Conservation (phyloP, 2,113 vertebrate genomes). For the Charina bottae region DNA sequence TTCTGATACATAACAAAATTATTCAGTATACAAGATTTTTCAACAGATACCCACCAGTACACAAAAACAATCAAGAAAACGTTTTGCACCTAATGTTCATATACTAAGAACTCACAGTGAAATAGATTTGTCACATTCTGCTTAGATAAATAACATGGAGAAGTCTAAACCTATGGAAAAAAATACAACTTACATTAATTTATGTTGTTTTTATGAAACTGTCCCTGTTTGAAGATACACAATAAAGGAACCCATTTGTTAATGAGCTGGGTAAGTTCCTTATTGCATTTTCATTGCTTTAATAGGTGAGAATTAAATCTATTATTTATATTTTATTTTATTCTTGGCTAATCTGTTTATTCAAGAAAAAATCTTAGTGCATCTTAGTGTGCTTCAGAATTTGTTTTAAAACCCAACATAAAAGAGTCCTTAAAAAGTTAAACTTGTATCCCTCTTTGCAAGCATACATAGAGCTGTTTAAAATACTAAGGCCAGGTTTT, state of each 20-base stretch:
- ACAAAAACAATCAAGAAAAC: not conserved
- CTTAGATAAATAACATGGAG: not conserved
- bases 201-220: not conserved
- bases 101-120: not conserved
- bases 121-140: not conserved
- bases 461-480: not conserved
- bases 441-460: not conserved
- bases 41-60: not conserved
- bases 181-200: not conserved
- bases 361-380: conserved; percentile 1
- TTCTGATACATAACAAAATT: conserved; percentile 4
- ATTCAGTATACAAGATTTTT: too few relatives aligned
- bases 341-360: not conserved
- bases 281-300: not conserved
- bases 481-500: fast-evolving
- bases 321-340: not conserved
- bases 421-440: conserved; percentile 6
- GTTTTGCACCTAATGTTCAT: not conserved
- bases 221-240: fast-evolving
- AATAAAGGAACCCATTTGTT: not conserved
- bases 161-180: not conserved
- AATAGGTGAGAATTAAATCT: not conserved
- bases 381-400: not conserved
- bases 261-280: not conserved
- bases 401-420: conserved; percentile 8